These are phyloP conservation scores for Sylvia atricapilla DNA, from an alignment of 2,113 vertebrate genomes.

Conservation along the genomic window DNA sequence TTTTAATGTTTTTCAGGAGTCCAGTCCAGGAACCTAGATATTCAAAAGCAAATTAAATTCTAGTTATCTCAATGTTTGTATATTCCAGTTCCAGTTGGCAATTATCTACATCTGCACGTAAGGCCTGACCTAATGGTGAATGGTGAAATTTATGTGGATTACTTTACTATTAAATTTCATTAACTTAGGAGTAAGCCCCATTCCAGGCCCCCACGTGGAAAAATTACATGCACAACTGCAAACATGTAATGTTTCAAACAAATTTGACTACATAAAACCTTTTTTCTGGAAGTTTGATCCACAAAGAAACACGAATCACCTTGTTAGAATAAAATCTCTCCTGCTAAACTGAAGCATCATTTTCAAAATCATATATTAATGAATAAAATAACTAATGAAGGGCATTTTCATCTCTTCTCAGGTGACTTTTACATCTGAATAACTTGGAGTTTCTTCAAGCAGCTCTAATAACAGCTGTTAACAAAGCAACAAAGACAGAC, in stretches of 20 bases:
- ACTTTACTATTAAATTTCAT: background rate
- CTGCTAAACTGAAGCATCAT: background rate
- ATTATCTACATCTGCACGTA: background rate
- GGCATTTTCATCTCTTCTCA: background rate
- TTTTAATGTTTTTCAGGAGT: background rate
- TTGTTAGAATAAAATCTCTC: background rate
- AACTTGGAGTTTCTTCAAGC: conserved; percentile 13
- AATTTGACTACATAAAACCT: background rate
- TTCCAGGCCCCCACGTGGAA: accelerated
- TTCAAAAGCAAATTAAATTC: background rate
- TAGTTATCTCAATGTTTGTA: background rate
- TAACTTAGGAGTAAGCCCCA: background rate
- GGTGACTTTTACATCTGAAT: conserved; percentile 5
- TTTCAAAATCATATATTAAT: background rate
- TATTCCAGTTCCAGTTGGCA: background rate
- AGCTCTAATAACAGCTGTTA: conserved; percentile 57
- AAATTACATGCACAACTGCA: background rate
- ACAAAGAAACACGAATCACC: background rate
- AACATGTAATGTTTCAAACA: background rate
- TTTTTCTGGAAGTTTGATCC: background rate
- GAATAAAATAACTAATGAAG: background rate
- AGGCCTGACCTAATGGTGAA: background rate
- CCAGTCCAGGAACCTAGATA: background rate
- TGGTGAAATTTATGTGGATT: background rate
- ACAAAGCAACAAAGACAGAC: conserved; percentile 42